These are phyloP conservation scores for Sphaeramia orbicularis DNA, from an alignment of 2,797 vertebrate genomes.

Conservation along the genomic window DNA sequence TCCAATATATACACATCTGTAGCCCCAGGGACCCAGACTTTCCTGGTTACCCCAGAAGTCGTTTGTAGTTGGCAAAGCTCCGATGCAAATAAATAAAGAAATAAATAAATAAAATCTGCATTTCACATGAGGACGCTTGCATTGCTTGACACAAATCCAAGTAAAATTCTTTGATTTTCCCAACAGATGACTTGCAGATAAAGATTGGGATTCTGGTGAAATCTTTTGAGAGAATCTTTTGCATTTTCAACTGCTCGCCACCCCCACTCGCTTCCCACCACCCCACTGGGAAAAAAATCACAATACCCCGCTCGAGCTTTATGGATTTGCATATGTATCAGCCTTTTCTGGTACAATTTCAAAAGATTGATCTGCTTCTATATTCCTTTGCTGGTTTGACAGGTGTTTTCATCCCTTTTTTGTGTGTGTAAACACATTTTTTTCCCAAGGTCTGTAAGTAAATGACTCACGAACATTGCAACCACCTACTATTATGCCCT, in stretches of 20 bases:
- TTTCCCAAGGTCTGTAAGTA: not conserved
- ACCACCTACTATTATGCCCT: slow-evolving; percentile 17
- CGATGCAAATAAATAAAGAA: not conserved
- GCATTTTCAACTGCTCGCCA: slow-evolving; percentile 18
- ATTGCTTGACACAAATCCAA: slow-evolving; percentile 56
- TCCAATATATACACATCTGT: slow-evolving; percentile 52
- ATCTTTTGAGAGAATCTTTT: slow-evolving; percentile 47
- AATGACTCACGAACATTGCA: slow-evolving; percentile 29
- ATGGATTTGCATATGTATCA: slow-evolving; percentile 49
- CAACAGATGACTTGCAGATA: slow-evolving; percentile 53
- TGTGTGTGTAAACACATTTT: not conserved
- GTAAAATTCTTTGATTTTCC: slow-evolving; percentile 52
- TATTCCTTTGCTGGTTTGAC: slow-evolving; percentile 5
- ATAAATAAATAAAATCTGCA: slow-evolving; percentile 37
- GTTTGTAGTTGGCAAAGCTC: slow-evolving; percentile 62
- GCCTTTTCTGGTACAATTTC: slow-evolving; percentile 6
- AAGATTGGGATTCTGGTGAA: slow-evolving; percentile 44
- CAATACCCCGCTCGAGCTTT: slow-evolving; percentile 23
- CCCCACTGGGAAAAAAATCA: slow-evolving; percentile 7
- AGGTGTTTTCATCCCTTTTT: slow-evolving; percentile 25
- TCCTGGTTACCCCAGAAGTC: slow-evolving; percentile 47
- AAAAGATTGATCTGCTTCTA: slow-evolving; percentile 7
- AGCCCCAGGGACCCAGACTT: slow-evolving; percentile 54
- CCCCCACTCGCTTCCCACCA: too few species aligned
- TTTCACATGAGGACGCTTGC: slow-evolving; percentile 46